Percentiles rank a stretch among this genome's conserved stretches.
phyloP scores from a whole-genome alignment of 2,797 vertebrate species.

The Lophotriccus pileatus region DNA sequence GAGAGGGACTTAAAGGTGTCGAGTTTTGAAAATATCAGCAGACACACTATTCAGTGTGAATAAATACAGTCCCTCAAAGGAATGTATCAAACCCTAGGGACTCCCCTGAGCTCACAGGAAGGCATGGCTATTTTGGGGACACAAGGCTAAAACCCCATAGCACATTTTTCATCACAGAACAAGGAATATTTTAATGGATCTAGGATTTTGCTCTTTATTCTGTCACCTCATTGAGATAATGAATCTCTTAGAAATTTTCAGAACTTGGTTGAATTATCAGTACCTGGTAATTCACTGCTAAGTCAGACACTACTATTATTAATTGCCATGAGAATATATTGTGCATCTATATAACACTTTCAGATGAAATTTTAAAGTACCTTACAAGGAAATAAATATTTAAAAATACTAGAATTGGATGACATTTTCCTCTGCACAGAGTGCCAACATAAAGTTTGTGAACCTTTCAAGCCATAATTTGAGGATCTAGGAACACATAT shows the following conservation, averaged over 20 bases:
- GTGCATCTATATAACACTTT: background rate
- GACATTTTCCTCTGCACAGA: background rate
- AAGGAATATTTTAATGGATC: background rate
- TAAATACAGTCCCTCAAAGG: background rate
- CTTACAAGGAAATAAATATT: background rate
- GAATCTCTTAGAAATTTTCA: background rate
- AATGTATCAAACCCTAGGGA: background rate
- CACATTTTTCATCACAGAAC: background rate
- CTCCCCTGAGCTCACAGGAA: background rate
- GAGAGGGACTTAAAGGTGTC: background rate
- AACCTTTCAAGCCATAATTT: background rate
- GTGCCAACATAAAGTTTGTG: background rate
- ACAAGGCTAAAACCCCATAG: background rate
- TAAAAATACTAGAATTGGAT: background rate
- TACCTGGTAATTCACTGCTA: background rate
- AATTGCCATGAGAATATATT: background rate
- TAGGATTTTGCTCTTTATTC: background rate
- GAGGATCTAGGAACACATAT: background rate
- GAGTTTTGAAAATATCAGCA: background rate
- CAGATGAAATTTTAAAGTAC: background rate
- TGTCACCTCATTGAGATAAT: background rate
- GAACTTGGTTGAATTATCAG: background rate
- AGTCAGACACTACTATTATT: background rate
- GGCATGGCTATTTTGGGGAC: background rate
- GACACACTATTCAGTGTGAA: background rate